Evolutionary conservation across 1,140 invertebrate species (phyloP).

Genomic region (Drosophila sproati): DNA sequence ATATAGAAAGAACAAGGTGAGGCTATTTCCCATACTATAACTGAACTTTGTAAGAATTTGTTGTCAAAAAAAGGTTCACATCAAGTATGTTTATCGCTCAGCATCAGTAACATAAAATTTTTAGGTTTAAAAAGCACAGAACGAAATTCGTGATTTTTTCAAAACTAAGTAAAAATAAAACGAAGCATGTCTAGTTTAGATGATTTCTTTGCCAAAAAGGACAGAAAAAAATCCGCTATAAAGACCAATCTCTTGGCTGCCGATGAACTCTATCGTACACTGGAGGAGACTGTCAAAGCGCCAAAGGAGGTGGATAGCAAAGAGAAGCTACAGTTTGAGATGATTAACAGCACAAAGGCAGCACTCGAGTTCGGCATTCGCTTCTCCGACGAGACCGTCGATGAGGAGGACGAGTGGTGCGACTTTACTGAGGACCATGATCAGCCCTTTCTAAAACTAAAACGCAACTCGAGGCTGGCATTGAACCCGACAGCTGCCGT

Average conservation of each 20-base stretch:
- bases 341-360: conserved; percentile 7
- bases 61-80: conserved; percentile 16
- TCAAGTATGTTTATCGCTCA: conserved; percentile 6
- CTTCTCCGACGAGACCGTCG: conserved; percentile 21
- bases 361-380: conserved; percentile 42
- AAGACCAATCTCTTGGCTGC: conserved; percentile 67
- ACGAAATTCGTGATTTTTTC: conserved; percentile 47
- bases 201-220: conserved; percentile 74
- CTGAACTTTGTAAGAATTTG: not conserved
- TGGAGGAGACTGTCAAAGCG: conserved; percentile 54
- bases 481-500: conserved; percentile 8
- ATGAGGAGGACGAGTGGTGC: conserved; percentile 63
- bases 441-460: conserved; percentile 28
- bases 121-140: conserved; percentile 43
- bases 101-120: conserved; percentile 39
- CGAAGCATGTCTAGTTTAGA: conserved; percentile 61
- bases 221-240: conserved; percentile 55
- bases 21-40: not conserved
- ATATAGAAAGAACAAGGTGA: too few species aligned
- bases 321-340: conserved; percentile 18
- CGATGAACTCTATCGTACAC: conserved; percentile 67
- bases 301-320: conserved; percentile 18
- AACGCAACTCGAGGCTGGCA: conserved; percentile 15
- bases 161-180: conserved; percentile 29
- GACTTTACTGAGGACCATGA: conserved; percentile 67